A percentile compares a stretch with the other conserved stretches of the same genome.
phyloP scores from a whole-genome alignment of 1,140 invertebrate genomes.

The Protaetia brevitarsis region DNA sequence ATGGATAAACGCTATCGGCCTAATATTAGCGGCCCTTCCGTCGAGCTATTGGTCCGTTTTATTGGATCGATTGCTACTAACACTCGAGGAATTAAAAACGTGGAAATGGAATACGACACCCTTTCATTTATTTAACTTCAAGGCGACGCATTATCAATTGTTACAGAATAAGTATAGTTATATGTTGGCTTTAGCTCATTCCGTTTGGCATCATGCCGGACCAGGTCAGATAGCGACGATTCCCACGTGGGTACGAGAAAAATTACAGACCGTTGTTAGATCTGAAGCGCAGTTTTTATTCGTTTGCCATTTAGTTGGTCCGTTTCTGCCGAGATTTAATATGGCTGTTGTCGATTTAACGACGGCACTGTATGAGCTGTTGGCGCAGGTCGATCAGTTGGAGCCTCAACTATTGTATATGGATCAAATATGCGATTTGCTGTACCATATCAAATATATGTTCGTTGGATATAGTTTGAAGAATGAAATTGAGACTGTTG shows the following conservation, averaged over 20 bases:
- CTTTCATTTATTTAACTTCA: slow-evolving; percentile 86
- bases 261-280: slow-evolving; percentile 58
- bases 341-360: slow-evolving; percentile 80
- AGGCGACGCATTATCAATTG: slow-evolving; percentile 71
- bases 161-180: slow-evolving; percentile 83
- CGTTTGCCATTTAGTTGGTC: slow-evolving; percentile 84
- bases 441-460: slow-evolving; percentile 97
- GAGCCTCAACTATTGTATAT: slow-evolving; percentile 77
- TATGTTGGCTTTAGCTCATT: slow-evolving; percentile 80
- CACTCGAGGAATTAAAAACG: slow-evolving; percentile 60
- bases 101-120: slow-evolving; percentile 72
- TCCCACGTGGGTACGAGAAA: slow-evolving; percentile 50
- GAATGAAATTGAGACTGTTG: slow-evolving; percentile 85
- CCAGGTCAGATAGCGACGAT: slow-evolving; percentile 76
- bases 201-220: slow-evolving; percentile 81
- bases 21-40: slow-evolving; percentile 85
- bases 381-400: slow-evolving; percentile 83
- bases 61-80: slow-evolving; percentile 78
- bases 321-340: slow-evolving; percentile 77
- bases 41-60: slow-evolving; percentile 78
- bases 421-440: slow-evolving; percentile 89
- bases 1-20: slow-evolving; percentile 91
- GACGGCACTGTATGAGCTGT: slow-evolving; percentile 81
- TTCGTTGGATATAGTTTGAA: slow-evolving; percentile 95
- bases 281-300: slow-evolving; percentile 90